phyloP scores from a whole-genome alignment of 2,113 vertebrate species.

The Rhadina sibilatrix region DNA sequence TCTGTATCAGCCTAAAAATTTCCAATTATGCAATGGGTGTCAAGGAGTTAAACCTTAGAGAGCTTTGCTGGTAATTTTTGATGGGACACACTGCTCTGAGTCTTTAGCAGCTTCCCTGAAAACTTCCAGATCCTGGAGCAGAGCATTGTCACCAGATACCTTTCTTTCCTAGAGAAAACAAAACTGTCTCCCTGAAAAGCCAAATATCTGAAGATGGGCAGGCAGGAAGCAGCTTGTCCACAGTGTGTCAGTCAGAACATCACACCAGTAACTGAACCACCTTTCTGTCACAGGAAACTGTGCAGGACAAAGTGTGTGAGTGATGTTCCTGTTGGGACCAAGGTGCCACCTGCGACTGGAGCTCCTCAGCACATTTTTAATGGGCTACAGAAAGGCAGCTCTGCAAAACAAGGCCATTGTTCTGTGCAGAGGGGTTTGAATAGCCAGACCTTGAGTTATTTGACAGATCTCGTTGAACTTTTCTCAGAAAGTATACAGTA shows the following conservation, averaged over 20 bases:
- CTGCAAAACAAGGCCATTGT: not conserved
- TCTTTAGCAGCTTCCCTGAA: not conserved
- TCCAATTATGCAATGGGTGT: not conserved
- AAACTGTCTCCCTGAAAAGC: not conserved
- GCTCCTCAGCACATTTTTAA: not conserved
- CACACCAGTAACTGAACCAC: not conserved
- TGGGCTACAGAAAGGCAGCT: not conserved
- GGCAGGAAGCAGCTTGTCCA: not conserved
- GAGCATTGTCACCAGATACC: not conserved
- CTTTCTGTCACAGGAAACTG: not conserved
- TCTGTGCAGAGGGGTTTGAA: not conserved
- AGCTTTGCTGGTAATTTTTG: not conserved
- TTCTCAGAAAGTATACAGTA: conserved; percentile 5
- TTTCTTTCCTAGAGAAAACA: not conserved
- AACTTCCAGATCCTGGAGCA: not conserved
- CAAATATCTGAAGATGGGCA: not conserved
- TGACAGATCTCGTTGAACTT: conserved; percentile 18
- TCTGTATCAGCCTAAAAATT: not conserved
- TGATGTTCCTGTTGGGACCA: not conserved
- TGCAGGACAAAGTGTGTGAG: not conserved
- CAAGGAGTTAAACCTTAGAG: not conserved
- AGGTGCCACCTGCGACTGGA: not conserved
- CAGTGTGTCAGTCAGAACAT: not conserved
- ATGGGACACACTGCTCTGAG: not conserved
- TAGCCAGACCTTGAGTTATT: conserved; percentile 6